Evolutionary conservation across 2,113 vertebrate genomes (phyloP).

Genomic region (Dermatemys mawii): DNA sequence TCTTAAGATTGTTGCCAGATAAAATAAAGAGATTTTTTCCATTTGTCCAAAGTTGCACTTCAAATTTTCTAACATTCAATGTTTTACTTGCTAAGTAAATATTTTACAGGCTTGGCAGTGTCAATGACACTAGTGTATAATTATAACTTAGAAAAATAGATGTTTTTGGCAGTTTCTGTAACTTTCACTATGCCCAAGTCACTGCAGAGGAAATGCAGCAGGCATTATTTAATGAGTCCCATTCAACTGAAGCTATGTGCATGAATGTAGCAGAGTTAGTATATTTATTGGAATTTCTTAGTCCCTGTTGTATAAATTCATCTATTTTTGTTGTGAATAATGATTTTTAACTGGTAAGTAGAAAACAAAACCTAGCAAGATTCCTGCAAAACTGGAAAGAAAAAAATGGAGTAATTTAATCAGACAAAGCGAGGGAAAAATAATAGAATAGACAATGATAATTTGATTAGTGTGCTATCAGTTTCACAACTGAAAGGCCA

Average conservation of each 20-base stretch:
- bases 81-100: slow-evolving; percentile 30
- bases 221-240: slow-evolving; percentile 5
- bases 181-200: neutral
- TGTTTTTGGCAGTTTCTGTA: neutral
- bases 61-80: neutral
- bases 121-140: neutral
- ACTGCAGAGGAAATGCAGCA: slow-evolving; percentile 23
- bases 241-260: slow-evolving; percentile 37
- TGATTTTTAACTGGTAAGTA: neutral
- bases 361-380: neutral
- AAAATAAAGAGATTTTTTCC: neutral
- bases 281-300: neutral
- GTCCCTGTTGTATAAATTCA: neutral
- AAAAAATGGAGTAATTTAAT: neutral
- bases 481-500: neutral
- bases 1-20: neutral
- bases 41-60: neutral
- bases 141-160: neutral
- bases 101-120: slow-evolving; percentile 9
- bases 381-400: neutral
- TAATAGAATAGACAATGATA: neutral
- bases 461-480: neutral
- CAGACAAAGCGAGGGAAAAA: neutral
- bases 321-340: neutral
- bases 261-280: neutral